These are phyloP conservation scores for Lepidurus arcticus DNA, from an alignment of 1,140 invertebrate species.

Conservation along the genomic window DNA sequence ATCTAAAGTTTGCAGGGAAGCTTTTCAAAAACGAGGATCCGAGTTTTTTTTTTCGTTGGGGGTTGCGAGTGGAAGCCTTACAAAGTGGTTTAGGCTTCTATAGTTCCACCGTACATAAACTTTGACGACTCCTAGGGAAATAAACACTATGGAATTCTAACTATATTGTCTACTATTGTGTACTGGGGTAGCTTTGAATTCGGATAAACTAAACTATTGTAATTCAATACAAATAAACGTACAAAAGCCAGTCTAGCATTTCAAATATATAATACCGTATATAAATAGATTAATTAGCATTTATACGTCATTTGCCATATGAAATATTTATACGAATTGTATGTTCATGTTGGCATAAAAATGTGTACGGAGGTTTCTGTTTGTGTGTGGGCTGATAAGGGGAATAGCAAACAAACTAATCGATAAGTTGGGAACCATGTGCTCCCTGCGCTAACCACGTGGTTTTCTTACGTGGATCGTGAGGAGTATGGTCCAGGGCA, in stretches of 20 bases:
- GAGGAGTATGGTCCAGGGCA: neutral
- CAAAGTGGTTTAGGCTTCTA: neutral
- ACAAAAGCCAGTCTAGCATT: too few species aligned
- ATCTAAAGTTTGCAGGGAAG: constrained; percentile 1
- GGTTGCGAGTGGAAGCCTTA: neutral
- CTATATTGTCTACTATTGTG: too few species aligned
- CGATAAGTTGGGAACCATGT: constrained; percentile 9
- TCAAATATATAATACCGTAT: too few species aligned
- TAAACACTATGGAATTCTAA: neutral
- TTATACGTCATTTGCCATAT: too few species aligned
- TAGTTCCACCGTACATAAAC: neutral
- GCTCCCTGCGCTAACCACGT: neutral
- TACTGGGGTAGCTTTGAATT: too few species aligned
- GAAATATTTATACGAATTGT: too few species aligned
- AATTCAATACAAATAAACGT: too few species aligned
- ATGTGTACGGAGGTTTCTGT: neutral
- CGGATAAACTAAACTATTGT: too few species aligned
- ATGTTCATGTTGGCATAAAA: neutral
- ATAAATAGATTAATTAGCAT: too few species aligned
- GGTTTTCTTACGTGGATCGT: constrained; percentile 1
- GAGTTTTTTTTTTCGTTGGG: neutral
- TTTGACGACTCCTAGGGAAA: neutral
- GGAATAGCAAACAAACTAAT: constrained; percentile 9
- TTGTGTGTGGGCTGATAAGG: neutral
- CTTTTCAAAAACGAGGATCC: neutral